Percentiles rank a stretch among this genome's conserved stretches.
Evolutionary conservation across 1,140 invertebrate genomes (phyloP).

Genomic region (Melitaea cinxia): DNA sequence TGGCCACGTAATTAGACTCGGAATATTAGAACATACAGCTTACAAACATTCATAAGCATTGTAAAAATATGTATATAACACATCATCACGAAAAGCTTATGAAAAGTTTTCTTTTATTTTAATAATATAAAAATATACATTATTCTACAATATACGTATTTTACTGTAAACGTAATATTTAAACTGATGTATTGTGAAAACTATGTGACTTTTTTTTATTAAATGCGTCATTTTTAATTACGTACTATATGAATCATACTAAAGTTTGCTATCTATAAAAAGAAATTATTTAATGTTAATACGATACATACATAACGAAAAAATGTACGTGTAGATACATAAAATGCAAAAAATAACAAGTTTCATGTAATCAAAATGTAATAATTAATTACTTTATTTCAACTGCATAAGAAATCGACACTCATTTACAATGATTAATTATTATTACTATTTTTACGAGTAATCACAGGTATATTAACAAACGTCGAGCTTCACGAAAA

Average conservation of each 20-base stretch:
- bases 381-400: too few species aligned
- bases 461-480: not conserved
- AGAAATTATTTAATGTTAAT: not conserved
- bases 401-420: not conserved
- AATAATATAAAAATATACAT: not conserved
- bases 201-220: not conserved
- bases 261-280: not conserved
- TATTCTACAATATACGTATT: not conserved
- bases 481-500: conserved; percentile 2
- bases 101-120: not conserved
- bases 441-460: not conserved
- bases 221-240: not conserved
- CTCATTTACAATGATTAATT: not conserved
- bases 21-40: conserved; percentile 19
- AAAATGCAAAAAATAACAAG: too few species aligned
- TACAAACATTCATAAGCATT: conserved; percentile 13
- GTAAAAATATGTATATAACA: conserved; percentile 13
- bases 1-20: conserved; percentile 65
- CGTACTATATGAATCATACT: not conserved
- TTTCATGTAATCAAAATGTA: too few species aligned
- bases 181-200: not conserved
- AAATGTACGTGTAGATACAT: too few species aligned
- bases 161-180: not conserved
- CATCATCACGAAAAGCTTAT: not conserved
- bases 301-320: not conserved